Base-by-base conservation (phyloP, 2,888 invertebrate genomes). In the Cerastis rubricosa region DNA sequence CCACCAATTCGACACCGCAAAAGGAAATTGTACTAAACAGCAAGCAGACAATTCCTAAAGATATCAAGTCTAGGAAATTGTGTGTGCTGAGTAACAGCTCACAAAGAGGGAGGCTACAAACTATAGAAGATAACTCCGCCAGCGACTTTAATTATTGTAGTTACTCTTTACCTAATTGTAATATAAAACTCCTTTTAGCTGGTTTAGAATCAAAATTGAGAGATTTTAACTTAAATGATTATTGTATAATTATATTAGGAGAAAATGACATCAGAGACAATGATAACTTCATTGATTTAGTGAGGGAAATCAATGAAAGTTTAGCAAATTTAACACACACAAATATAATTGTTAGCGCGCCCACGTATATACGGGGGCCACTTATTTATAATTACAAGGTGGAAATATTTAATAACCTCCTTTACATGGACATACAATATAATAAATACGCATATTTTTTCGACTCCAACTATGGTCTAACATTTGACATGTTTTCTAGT, bases 381-480 rank as follows among this genome's bases (percentile, higher is more conserved):
- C 65, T 35, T 5, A 79, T 79, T 49, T 65, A 66, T 35, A 76
- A 79, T 66, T 76, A 76, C 14, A 69, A 70, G 65, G 40, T 76
- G 1, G 79, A 79, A 71, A 40, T 76, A n/a, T 79, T 79, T 22
- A 79, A 76, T 51, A 76, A 54, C 25, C 63, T 76, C 51, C 70
- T 80, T 12, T 70, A 8, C 12, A 63, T 70, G 73, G 65, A 80
- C n/a, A 43, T 80, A 11, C 69, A 76, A 67, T 17, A 76, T 40
- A 12, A 70, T 29, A 67, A 76, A 2, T 76, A 76, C 51, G 64
- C 71, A 29, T 79, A 79, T 69, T 29, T 75, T n/a, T 49, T 79
- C 64, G 79, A 74, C 45, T 64, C 61, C 12, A 78, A 78, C 45
- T n/a, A 47, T 65, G 67, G 59, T 11, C 47, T 74, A n/a, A 35